Percentiles rank a stretch among this genome's conserved stretches.
Conservation (phyloP, 2,113 vertebrate species). For the Seriola aureovittata region DNA sequence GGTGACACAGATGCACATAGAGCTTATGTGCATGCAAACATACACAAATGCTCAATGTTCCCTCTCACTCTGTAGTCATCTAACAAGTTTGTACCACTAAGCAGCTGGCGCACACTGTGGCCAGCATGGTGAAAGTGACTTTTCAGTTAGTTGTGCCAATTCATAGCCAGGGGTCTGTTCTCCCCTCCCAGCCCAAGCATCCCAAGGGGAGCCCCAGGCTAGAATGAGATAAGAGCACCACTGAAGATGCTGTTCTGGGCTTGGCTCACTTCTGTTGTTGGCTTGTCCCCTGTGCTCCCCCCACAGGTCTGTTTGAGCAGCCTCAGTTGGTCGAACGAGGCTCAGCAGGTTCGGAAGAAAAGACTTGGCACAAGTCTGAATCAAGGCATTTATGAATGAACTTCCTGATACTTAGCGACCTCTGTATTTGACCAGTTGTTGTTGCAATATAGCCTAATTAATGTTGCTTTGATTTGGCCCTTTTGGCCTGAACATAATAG, state of each 20-base stretch:
- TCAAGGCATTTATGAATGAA: constrained; percentile 17
- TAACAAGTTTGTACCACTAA: neutral
- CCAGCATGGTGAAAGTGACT: constrained; percentile 48
- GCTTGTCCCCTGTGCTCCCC: constrained; percentile 51
- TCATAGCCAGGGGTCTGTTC: constrained; percentile 34
- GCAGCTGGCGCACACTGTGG: constrained; percentile 18
- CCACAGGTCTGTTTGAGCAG: constrained; percentile 58
- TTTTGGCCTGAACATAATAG: neutral
- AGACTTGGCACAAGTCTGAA: constrained; percentile 19
- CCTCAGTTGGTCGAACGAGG: constrained; percentile 56
- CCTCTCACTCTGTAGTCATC: neutral
- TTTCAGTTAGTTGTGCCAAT: constrained; percentile 45
- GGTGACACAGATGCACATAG: constrained; percentile 9
- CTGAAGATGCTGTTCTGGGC: constrained; percentile 52
- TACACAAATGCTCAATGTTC: neutral
- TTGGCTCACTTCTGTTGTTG: constrained; percentile 60
- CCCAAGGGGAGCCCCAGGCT: constrained; percentile 60
- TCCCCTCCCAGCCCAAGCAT: constrained; percentile 32
- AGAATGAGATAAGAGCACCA: constrained; percentile 66
- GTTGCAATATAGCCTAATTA: constrained; percentile 11
- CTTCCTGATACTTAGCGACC: neutral
- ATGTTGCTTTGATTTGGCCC: neutral
- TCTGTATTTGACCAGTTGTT: neutral
- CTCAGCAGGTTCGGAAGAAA: constrained; percentile 47
- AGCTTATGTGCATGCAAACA: constrained; percentile 4